These are phyloP conservation scores for Heteromurus nitidus DNA, from an alignment of 2,888 invertebrate species.

Conservation along the genomic window DNA sequence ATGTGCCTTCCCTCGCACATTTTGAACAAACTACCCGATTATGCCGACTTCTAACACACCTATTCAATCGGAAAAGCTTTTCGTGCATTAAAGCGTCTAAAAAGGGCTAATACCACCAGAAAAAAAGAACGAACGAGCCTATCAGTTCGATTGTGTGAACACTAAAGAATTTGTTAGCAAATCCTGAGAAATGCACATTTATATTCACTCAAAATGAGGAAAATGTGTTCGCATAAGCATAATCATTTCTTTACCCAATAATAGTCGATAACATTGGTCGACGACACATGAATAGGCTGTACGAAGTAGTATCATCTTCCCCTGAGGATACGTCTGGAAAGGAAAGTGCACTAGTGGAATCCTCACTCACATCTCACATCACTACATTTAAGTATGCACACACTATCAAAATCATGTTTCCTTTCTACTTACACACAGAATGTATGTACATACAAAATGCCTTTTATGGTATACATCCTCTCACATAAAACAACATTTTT, in stretches of 20 bases:
- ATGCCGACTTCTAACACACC: conserved; percentile 18
- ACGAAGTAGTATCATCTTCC: conserved; percentile 8
- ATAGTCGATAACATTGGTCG: conserved; percentile 17
- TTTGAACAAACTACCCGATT: conserved; percentile 33
- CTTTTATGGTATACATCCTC: not conserved
- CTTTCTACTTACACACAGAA: not conserved
- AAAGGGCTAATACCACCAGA: not conserved
- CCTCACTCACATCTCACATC: too few species aligned
- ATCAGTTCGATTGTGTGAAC: conserved; percentile 26
- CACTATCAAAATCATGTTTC: not conserved
- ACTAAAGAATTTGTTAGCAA: conserved; percentile 8
- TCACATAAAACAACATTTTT: too few species aligned
- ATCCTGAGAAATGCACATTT: conserved; percentile 29
- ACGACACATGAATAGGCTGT: conserved; percentile 19
- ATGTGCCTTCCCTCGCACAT: conserved; percentile 14
- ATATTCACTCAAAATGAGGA: conserved; percentile 30
- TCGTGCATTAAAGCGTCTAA: conserved; percentile 16
- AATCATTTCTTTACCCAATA: conserved; percentile 33
- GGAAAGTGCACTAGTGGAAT: too few species aligned
- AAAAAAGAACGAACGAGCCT: not conserved
- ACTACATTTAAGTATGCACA: not conserved
- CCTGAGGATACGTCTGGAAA: not conserved
- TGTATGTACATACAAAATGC: not conserved
- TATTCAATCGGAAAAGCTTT: conserved; percentile 27
- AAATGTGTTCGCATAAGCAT: conserved; percentile 32